Percentiles rank a stretch among this genome's conserved stretches.
phyloP scores from a whole-genome alignment of 2,113 vertebrate species.

The Ceyx melanurus region DNA sequence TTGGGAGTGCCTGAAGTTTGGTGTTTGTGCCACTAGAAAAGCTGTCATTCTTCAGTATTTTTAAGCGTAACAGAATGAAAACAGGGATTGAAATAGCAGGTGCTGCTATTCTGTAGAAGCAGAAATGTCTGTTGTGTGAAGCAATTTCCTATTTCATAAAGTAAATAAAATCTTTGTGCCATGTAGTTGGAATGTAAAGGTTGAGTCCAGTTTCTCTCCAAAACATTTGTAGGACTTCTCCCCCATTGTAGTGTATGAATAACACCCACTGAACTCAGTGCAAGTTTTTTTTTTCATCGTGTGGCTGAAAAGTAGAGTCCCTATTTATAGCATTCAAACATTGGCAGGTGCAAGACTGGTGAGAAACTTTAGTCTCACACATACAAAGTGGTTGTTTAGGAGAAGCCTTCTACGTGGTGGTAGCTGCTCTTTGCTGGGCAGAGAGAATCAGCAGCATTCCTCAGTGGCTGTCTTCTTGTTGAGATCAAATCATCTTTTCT shows the following conservation, averaged over 20 bases:
- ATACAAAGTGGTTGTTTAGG: constrained; percentile 75
- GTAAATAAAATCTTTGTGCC: constrained; percentile 10
- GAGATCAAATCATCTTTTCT: constrained; percentile 46
- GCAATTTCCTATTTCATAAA: not conserved
- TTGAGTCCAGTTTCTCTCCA: not conserved
- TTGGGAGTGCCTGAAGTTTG: not conserved
- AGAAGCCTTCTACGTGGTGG: constrained; percentile 67
- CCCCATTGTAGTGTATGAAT: not conserved
- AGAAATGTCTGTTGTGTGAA: not conserved
- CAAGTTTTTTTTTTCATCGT: not conserved
- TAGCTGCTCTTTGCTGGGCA: constrained; percentile 61
- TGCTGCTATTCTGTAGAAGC: not conserved
- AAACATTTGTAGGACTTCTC: not conserved
- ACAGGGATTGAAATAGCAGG: constrained; percentile 68
- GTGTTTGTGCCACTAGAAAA: not conserved
- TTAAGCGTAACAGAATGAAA: constrained; percentile 66
- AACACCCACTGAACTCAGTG: constrained; percentile 22
- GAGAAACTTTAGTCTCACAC: constrained; percentile 81
- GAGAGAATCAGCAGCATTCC: constrained; percentile 41
- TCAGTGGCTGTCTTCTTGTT: constrained; percentile 32
- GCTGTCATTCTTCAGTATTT: not conserved
- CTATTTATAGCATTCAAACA: constrained; percentile 66
- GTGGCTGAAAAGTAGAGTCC: constrained; percentile 41
- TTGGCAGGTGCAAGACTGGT: constrained; percentile 72
- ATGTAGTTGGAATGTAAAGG: not conserved